phyloP scores from a whole-genome alignment of 2,888 invertebrate species.

The Diabrotica balteata region DNA sequence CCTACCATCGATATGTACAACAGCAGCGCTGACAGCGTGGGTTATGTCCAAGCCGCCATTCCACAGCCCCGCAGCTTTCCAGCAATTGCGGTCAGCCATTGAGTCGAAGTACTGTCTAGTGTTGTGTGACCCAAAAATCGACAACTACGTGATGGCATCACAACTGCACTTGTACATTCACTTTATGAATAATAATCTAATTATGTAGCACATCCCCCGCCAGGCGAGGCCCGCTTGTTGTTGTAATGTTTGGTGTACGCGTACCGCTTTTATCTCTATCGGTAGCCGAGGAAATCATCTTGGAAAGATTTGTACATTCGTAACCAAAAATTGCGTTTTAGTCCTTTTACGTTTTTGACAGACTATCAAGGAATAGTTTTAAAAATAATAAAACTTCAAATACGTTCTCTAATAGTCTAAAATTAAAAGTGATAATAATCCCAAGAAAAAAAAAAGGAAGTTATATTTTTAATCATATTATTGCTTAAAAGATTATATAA shows the following conservation, averaged over 20 bases:
- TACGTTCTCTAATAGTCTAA: too few relatives aligned
- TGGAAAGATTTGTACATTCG: conserved; percentile 3
- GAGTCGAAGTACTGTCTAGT: conserved; percentile 63
- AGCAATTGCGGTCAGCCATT: conserved; percentile 93
- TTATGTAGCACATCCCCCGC: conserved; percentile 59
- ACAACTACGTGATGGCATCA: conserved; percentile 62
- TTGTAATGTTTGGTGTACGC: conserved; percentile 62
- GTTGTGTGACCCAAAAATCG: conserved; percentile 61
- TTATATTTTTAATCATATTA: too few relatives aligned
- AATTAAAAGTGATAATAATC: too few relatives aligned
- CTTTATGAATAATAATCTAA: conserved; percentile 59
- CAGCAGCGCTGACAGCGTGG: conserved; percentile 84
- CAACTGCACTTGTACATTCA: conserved; percentile 63
- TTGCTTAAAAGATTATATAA: too few relatives aligned
- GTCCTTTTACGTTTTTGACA: background rate
- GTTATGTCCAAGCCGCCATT: conserved; percentile 96
- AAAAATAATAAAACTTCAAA: too few relatives aligned
- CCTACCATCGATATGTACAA: conserved; percentile 93
- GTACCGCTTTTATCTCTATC: conserved; percentile 61
- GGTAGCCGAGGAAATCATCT: conserved; percentile 58
- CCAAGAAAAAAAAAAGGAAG: too few relatives aligned
- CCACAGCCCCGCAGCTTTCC: conserved; percentile 97
- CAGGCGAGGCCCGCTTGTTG: conserved; percentile 62
- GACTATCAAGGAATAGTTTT: too few relatives aligned
- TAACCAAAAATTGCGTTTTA: background rate